Conservation (phyloP, 2,113 vertebrate species). For the Pelecanoides urinatrix region DNA sequence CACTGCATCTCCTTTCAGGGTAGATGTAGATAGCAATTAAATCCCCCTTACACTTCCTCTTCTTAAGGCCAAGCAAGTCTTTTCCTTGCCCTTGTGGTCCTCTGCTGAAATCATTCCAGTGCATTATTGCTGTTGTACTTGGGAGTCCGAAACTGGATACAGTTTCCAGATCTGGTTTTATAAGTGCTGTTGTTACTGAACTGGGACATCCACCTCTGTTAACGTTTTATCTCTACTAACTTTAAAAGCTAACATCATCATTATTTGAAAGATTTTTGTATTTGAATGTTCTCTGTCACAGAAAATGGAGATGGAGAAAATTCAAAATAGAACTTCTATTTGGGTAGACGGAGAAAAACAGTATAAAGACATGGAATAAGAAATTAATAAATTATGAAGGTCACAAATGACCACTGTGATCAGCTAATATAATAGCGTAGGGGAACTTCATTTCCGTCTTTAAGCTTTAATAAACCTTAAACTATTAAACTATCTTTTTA, state of each 20-base stretch:
- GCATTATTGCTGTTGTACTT: neutral
- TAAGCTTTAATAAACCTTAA: neutral
- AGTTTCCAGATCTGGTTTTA: neutral
- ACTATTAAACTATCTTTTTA: neutral
- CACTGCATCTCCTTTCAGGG: rapidly evolving
- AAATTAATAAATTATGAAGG: neutral
- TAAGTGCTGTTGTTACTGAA: neutral
- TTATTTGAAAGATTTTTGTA: neutral
- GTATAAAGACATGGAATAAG: neutral
- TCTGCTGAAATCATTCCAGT: neutral
- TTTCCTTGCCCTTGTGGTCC: neutral
- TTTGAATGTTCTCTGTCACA: neutral
- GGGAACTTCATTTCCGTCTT: neutral
- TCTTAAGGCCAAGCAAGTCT: neutral
- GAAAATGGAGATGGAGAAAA: neutral
- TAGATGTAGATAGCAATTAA: neutral
- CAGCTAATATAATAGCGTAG: neutral
- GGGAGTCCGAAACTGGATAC: neutral
- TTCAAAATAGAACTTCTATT: neutral
- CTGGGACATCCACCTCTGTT: neutral
- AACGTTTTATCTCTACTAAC: neutral
- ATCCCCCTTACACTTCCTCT: neutral
- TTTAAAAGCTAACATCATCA: neutral
- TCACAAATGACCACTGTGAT: neutral
- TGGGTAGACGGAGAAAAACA: neutral